phyloP scores from a whole-genome alignment of 2,113 vertebrate genomes.

The Brachionichthys hirsutus region DNA sequence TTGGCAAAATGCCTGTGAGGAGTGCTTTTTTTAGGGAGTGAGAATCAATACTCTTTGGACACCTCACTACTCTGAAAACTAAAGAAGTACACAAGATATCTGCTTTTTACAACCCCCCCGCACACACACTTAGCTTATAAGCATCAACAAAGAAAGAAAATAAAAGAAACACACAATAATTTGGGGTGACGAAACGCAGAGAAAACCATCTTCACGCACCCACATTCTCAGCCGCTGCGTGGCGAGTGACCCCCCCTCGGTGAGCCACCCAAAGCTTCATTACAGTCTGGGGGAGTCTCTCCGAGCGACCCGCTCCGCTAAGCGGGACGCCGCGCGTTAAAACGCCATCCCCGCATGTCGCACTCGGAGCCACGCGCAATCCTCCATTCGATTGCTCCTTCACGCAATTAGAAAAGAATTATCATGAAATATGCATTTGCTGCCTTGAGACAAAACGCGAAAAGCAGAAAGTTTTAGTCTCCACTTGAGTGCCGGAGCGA shows the following conservation, averaged over 20 bases:
- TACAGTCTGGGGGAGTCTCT: slow-evolving; percentile 29
- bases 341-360: slow-evolving; percentile 44
- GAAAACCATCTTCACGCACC: slow-evolving; percentile 33
- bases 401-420: slow-evolving; percentile 66
- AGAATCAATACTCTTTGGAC: slow-evolving; percentile 1
- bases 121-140: slow-evolving; percentile 45
- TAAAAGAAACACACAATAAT: slow-evolving; percentile 23
- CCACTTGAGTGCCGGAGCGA: slow-evolving; percentile 20
- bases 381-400: slow-evolving; percentile 49
- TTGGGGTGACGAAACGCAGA: slow-evolving; percentile 46
- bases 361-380: slow-evolving; percentile 31
- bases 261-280: slow-evolving; percentile 49
- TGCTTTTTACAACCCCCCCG: no score
- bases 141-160: not conserved
- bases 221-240: slow-evolving; percentile 39
- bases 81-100: no score
- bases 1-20: not conserved
- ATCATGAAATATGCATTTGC: slow-evolving; percentile 44
- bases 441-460: slow-evolving; percentile 17
- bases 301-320: slow-evolving; percentile 27
- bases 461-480: slow-evolving; percentile 33
- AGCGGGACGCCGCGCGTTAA: slow-evolving; percentile 41
- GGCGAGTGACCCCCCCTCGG: slow-evolving; percentile 11
- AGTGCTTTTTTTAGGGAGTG: not conserved
- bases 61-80: not conserved